phyloP scores from a whole-genome alignment of 1,140 invertebrate species.

The Dufourea novaeangliae region DNA sequence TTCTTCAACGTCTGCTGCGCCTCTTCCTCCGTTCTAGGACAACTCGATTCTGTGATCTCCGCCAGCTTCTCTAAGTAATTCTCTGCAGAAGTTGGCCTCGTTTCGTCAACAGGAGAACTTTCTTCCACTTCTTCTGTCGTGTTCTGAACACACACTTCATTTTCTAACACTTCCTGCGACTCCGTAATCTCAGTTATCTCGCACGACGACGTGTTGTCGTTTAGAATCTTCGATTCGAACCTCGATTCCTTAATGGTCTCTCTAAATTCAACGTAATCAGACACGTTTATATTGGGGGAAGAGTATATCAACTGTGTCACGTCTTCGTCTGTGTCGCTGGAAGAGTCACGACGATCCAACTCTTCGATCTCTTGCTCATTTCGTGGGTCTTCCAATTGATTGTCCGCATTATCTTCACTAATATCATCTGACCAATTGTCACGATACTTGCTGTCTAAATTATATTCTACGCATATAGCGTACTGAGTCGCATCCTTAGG shows the following conservation, averaged over 20 bases:
- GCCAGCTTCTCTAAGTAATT: constrained; percentile 48
- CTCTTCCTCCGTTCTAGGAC: constrained; percentile 48
- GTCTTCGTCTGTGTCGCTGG: constrained; percentile 13
- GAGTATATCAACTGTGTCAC: constrained; percentile 19
- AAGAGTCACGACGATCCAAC: background rate
- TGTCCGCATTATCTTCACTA: background rate
- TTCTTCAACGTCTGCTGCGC: constrained; percentile 49
- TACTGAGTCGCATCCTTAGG: background rate
- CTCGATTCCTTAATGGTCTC: constrained; percentile 13
- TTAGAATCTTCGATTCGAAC: background rate
- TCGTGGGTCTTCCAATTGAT: background rate
- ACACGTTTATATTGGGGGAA: constrained; percentile 2
- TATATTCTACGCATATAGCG: background rate
- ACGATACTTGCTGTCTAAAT: too few species aligned
- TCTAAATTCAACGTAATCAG: constrained; percentile 15
- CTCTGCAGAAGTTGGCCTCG: background rate
- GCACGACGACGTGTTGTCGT: background rate
- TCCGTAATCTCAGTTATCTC: background rate
- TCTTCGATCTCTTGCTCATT: background rate
- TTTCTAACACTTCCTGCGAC: background rate
- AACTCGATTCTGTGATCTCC: constrained; percentile 24
- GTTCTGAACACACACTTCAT: background rate
- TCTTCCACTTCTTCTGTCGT: background rate
- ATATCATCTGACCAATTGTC: background rate
- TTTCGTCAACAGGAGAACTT: background rate